A percentile compares a stretch with the other conserved stretches of the same genome.
Evolutionary conservation across 2,888 invertebrate genomes (phyloP).

Genomic region (Watsonalla binaria): DNA sequence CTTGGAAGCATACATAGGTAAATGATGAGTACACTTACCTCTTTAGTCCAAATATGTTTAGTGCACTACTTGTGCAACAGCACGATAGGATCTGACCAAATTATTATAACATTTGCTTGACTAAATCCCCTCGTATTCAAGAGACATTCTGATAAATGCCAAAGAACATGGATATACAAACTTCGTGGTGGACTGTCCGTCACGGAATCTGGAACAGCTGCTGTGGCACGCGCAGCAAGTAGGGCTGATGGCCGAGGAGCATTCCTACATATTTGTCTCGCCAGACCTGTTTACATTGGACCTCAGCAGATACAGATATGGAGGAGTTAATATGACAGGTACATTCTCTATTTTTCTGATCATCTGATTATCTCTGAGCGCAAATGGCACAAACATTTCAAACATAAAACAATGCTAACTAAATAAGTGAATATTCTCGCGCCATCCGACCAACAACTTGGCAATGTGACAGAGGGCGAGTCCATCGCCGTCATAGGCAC

Average conservation of each 20-base stretch:
- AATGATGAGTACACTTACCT: too few relatives aligned
- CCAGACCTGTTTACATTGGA: constrained; percentile 90
- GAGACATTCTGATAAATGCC: constrained; percentile 83
- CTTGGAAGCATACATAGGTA: too few relatives aligned
- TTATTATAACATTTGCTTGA: too few relatives aligned
- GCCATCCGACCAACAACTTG: too few relatives aligned
- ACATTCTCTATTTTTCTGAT: constrained; percentile 6
- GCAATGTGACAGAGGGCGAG: too few relatives aligned
- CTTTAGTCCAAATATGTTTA: too few relatives aligned
- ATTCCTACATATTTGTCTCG: constrained; percentile 87
- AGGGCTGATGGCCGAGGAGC: constrained; percentile 87
- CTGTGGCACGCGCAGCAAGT: constrained; percentile 88
- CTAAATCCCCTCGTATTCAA: constrained; percentile 33
- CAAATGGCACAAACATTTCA: too few relatives aligned
- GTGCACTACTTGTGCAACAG: too few relatives aligned
- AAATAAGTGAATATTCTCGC: too few relatives aligned
- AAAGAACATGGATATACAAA: constrained; percentile 83
- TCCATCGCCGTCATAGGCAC: too few relatives aligned
- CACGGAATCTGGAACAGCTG: constrained; percentile 63
- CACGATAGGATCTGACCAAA: too few relatives aligned
- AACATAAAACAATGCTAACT: too few relatives aligned
- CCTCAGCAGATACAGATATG: constrained; percentile 85
- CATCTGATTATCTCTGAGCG: not conserved
- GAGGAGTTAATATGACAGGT: constrained; percentile 91
- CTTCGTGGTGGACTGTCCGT: constrained; percentile 87